Conservation (phyloP, 2,888 invertebrate genomes). For the Melinaea marsaeus region DNA sequence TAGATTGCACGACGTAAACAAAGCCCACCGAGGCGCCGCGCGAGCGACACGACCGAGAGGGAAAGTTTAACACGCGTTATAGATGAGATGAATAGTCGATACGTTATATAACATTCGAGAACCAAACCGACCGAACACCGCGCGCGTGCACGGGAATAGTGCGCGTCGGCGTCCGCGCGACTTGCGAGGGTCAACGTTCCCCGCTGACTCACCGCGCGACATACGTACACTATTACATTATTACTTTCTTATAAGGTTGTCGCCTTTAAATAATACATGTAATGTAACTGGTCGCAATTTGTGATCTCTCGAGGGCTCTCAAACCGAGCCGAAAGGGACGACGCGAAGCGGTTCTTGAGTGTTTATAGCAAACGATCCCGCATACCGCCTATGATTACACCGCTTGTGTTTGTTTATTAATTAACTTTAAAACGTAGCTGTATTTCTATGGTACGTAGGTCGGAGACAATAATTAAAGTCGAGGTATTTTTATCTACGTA, state of each 20-base stretch:
- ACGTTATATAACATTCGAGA: constrained; percentile 44
- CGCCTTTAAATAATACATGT: constrained; percentile 75
- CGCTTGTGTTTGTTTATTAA: constrained; percentile 9
- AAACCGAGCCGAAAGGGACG: constrained; percentile 25
- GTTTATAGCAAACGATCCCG: constrained; percentile 25
- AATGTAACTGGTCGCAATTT: constrained; percentile 73
- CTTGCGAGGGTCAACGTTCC: constrained; percentile 65
- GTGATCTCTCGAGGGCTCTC: constrained; percentile 47
- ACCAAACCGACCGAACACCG: constrained; percentile 56
- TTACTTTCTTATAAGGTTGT: constrained; percentile 75
- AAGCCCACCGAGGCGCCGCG: not conserved
- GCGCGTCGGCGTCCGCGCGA: constrained; percentile 57
- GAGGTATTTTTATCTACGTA: too few species aligned
- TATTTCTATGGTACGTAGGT: too few species aligned
- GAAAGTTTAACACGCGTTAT: constrained; percentile 8
- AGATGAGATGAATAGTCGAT: constrained; percentile 34
- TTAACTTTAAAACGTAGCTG: not conserved
- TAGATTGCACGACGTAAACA: too few species aligned
- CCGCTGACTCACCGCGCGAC: constrained; percentile 68
- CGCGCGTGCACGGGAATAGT: constrained; percentile 60
- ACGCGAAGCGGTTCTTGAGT: constrained; percentile 21
- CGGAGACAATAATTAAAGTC: constrained; percentile 2
- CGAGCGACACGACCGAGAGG: constrained; percentile 10
- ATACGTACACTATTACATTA: constrained; percentile 70
- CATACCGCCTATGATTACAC: constrained; percentile 20